A percentile compares a stretch with the other conserved stretches of the same genome.
phyloP scores from a whole-genome alignment of 2,888 invertebrate species.

The Ditula angustiorana region DNA sequence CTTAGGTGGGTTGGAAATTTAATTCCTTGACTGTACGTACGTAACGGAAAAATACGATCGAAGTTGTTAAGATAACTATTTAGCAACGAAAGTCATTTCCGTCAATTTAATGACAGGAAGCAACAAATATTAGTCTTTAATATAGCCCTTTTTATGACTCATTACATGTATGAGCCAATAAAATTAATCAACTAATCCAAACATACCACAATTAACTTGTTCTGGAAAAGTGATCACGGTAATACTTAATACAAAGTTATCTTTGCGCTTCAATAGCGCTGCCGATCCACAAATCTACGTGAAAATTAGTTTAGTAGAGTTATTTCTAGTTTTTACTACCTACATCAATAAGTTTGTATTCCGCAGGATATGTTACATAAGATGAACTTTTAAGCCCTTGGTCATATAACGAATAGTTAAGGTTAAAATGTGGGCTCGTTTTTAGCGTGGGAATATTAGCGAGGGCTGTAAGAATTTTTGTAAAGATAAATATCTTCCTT shows the following conservation, averaged over 20 bases:
- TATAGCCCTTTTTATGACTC: conserved; percentile 23
- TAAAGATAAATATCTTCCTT: no score
- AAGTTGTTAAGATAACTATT: no score
- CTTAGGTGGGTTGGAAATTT: no score
- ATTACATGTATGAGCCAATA: conserved; percentile 18
- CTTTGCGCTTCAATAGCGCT: neutral
- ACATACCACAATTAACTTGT: neutral
- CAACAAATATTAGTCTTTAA: conserved; percentile 12
- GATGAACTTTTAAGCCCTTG: neutral
- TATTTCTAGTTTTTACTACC: neutral
- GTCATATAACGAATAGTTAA: no score
- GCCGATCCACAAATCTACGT: neutral
- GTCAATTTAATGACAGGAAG: conserved; percentile 18
- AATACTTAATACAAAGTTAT: neutral
- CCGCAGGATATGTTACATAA: neutral
- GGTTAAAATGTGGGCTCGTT: no score
- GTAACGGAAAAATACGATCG: no score
- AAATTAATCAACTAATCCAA: conserved; percentile 4
- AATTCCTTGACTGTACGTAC: no score
- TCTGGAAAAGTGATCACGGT: neutral
- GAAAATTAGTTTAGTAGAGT: neutral
- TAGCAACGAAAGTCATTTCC: conserved; percentile 15
- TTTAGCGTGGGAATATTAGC: no score
- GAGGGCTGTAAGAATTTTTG: no score
- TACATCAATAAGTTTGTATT: neutral